phyloP scores from a whole-genome alignment of 2,113 vertebrate species.

The Rhabdornis inornatus region DNA sequence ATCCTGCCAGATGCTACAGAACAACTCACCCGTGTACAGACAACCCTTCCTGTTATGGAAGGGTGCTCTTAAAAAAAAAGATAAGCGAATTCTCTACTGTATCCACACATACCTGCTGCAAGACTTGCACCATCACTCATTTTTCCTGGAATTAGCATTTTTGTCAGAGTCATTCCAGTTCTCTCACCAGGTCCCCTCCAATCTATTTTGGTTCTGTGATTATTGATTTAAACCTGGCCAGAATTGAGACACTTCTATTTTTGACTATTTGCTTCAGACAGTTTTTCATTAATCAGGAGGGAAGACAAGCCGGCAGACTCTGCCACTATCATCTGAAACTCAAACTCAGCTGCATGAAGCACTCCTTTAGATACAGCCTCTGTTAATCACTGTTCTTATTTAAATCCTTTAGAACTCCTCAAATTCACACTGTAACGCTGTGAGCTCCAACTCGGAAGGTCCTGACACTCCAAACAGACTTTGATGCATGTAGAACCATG shows the following conservation, averaged over 20 bases:
- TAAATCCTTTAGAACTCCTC: background rate
- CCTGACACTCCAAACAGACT: background rate
- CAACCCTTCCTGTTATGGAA: background rate
- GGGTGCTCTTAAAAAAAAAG: background rate
- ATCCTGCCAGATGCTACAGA: background rate
- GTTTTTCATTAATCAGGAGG: background rate
- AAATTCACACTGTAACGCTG: background rate
- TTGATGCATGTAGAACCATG: background rate
- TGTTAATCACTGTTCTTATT: background rate
- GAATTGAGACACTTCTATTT: conserved; percentile 8
- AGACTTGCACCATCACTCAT: background rate
- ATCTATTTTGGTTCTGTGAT: background rate
- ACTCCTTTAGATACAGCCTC: background rate
- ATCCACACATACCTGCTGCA: background rate
- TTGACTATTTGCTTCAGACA: conserved; percentile 10
- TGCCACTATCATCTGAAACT: background rate
- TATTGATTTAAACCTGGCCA: conserved; percentile 34
- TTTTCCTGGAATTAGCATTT: background rate
- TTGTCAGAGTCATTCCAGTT: background rate
- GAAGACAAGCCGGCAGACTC: background rate
- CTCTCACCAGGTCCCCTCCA: background rate
- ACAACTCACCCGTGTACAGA: background rate
- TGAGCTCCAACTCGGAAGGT: background rate
- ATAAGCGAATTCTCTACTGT: background rate
- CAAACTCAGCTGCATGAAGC: background rate